A percentile compares a stretch with the other conserved stretches of the same genome.
These are phyloP conservation scores for Drosophila sproati DNA, from an alignment of 1,140 invertebrate genomes.

Conservation along the genomic window DNA sequence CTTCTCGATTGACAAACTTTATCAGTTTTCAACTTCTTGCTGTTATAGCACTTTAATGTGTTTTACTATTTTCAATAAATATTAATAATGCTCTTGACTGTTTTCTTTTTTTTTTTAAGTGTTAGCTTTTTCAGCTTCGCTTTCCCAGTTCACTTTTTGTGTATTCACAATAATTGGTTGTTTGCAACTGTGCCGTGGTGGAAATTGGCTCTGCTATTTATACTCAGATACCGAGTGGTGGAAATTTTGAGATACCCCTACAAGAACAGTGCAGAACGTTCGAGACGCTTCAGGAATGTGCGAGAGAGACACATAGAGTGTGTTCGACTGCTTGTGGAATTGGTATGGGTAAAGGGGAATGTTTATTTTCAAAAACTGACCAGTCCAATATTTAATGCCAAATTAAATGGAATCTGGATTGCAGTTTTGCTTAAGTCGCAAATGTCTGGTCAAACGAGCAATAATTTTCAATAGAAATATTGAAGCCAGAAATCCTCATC, in stretches of 20 bases:
- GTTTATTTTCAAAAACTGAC: neutral
- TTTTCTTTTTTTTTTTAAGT: neutral
- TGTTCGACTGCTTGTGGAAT: neutral
- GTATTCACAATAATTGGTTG: conserved; percentile 32
- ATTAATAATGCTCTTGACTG: neutral
- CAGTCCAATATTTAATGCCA: neutral
- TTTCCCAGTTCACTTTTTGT: conserved; percentile 11
- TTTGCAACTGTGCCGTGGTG: conserved; percentile 41
- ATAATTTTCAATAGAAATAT: too few relatives aligned
- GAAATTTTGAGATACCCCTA: conserved; percentile 37
- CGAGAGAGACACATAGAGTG: neutral
- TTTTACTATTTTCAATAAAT: too few relatives aligned
- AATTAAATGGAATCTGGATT: too few relatives aligned
- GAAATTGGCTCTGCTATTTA: conserved; percentile 50
- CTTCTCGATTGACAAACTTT: conserved; percentile 20
- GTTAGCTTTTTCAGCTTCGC: neutral
- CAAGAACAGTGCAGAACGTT: conserved; percentile 70
- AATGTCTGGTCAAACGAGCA: too few relatives aligned
- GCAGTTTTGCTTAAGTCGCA: too few relatives aligned
- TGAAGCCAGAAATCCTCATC: too few relatives aligned
- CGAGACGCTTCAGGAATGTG: neutral
- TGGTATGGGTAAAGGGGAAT: neutral
- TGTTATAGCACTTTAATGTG: neutral
- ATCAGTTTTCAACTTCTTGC: neutral
- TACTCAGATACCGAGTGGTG: conserved; percentile 36